Evolutionary conservation across 2,113 vertebrate species (phyloP), one percentile per base, ranked within the genome.

Genomic region (Oreocharis arfaki): DNA sequence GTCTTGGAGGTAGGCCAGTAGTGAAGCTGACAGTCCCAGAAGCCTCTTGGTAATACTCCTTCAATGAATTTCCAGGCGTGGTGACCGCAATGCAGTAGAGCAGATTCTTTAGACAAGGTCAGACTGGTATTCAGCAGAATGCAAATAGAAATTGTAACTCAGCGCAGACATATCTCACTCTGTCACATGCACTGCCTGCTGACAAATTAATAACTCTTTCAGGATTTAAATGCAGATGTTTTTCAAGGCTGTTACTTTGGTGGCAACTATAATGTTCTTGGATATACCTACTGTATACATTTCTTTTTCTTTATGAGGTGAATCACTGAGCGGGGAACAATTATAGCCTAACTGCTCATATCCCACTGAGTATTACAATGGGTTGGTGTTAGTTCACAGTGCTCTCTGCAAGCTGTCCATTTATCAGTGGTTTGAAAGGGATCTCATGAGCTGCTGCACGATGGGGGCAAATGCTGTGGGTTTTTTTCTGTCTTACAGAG

Each of bases 91-190:
- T 85, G 92, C 82, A 85, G 85, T 68, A 28, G 22, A 84, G 82
- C n/a, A 65, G 78, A 44, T 83, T 83, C 75, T 90, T 90, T 69
- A 90, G 90, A 85, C 82, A 93, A 97, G 90, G 88, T 97, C 88
- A 94, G 84, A 64, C 37, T 81, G 50, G 52, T 41, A 39, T 73
- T 91, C 84, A 93, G 87, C 85, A 79, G 87, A 95, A 96, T 80
- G 78, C 94, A 96, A 97, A 87, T 83, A 56, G 84, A 69, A 91
- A 73, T 49, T 12, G 2, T 93, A 95, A 88, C 57, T 95, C 78
- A 92, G 61, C n/a, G 57, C 59, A 85, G 88, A 82, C 67, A 39
- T 90, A 91, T 69, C 88, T 96, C 88, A 88, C 74, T 79, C 78
- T 94, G 87, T 83, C 95, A 93, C 57, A 69, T 63, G 68, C 0